Conservation (phyloP, 2,113 vertebrate genomes). For the Dipodomys ordii region DNA sequence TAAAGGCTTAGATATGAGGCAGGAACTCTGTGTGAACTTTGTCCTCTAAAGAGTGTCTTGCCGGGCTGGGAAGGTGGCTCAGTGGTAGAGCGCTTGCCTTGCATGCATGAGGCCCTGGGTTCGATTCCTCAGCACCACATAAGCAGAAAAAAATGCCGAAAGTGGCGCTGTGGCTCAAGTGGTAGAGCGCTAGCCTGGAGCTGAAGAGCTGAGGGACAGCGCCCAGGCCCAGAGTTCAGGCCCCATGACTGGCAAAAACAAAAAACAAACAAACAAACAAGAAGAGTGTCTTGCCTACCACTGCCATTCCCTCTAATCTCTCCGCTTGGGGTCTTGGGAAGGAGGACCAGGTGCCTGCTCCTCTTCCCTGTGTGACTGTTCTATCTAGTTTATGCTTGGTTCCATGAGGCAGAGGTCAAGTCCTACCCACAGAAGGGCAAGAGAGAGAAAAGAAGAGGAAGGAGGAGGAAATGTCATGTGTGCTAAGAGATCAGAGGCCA, state of each 20-base stretch:
- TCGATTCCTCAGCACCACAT: too few species aligned
- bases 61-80: too few species aligned
- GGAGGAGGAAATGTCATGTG: background rate
- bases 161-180: too few species aligned
- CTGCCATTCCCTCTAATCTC: background rate
- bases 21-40: background rate
- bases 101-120: too few species aligned
- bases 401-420: slow-evolving; percentile 54
- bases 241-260: too few species aligned
- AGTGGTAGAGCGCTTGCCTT: too few species aligned
- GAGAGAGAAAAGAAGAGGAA: slow-evolving; percentile 21
- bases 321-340: background rate
- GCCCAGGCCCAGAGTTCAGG: too few species aligned
- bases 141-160: too few species aligned
- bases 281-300: background rate
- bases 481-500: background rate
- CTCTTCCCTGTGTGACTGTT: background rate
- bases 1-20: background rate
- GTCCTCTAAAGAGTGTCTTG: background rate
- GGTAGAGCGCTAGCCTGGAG: too few species aligned
- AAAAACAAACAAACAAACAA: too few species aligned
- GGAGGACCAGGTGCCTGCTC: background rate
- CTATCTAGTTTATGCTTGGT: slow-evolving; percentile 61
- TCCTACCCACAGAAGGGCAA: background rate
- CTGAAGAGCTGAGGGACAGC: too few species aligned